These are phyloP conservation scores for Drosophila histrio DNA, from an alignment of 2,888 invertebrate genomes.

Conservation along the genomic window DNA sequence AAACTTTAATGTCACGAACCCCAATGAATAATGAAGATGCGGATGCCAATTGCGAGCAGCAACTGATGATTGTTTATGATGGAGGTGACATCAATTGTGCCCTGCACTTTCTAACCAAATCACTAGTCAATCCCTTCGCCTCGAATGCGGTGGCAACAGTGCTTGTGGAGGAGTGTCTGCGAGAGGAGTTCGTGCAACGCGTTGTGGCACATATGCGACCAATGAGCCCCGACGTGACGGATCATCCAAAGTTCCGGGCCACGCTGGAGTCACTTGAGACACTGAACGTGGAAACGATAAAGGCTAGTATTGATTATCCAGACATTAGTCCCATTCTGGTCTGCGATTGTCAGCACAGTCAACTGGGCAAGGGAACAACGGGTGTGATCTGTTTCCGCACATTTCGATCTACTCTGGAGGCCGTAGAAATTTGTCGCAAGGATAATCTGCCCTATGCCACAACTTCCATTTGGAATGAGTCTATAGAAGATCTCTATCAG, in stretches of 20 bases:
- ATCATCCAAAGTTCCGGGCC: constrained; percentile 23
- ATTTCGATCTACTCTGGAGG: constrained; percentile 31
- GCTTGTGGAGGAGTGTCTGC: constrained; percentile 44
- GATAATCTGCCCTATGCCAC: constrained; percentile 18
- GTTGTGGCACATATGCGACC: constrained; percentile 19
- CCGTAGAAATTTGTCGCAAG: constrained; percentile 14
- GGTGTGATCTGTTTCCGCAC: constrained; percentile 49
- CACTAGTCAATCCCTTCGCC: constrained; percentile 44
- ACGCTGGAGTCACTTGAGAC: neutral
- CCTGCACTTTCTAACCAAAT: constrained; percentile 35
- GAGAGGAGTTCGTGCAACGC: constrained; percentile 31
- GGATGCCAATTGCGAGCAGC: constrained; percentile 4
- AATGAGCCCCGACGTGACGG: neutral
- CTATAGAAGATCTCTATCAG: constrained; percentile 42
- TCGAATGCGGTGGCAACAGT: constrained; percentile 33
- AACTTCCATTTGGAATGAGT: constrained; percentile 51
- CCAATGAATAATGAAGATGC: neutral
- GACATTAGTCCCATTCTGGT: constrained; percentile 28
- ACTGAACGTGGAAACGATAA: neutral
- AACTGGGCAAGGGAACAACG: constrained; percentile 22
- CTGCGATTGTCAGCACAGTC: constrained; percentile 12
- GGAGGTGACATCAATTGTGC: constrained; percentile 56
- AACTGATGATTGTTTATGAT: constrained; percentile 54
- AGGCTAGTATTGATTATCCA: neutral
- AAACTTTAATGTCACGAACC: neutral